Percentiles rank a stretch among this genome's conserved stretches.
Evolutionary conservation across 2,113 vertebrate species (phyloP).

Genomic region (Symphodus melops): DNA sequence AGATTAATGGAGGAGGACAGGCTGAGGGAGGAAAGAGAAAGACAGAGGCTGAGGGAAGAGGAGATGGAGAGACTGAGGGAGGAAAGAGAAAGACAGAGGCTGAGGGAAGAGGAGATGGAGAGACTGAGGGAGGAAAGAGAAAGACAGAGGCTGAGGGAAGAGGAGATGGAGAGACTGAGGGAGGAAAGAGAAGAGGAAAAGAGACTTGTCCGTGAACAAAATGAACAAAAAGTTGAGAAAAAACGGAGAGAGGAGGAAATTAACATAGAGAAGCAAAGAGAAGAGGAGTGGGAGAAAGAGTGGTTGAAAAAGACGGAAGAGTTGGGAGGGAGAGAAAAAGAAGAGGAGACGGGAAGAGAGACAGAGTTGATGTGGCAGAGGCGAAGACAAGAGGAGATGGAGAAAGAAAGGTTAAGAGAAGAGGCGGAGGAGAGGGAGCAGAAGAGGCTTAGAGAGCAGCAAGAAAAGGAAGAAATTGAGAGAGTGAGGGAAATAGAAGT

Average conservation of each 20-base stretch:
- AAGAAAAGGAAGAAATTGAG: conserved; percentile 28
- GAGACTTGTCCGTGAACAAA: not conserved
- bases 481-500: conserved; percentile 6
- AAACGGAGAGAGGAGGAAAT: not conserved
- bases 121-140: conserved; percentile 18
- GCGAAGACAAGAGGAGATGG: conserved; percentile 23
- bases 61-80: not conserved
- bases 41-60: not conserved
- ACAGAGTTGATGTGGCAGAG: conserved; percentile 27
- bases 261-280: not conserved
- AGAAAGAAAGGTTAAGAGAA: conserved; percentile 36
- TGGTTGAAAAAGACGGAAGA: conserved; percentile 4
- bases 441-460: conserved; percentile 3
- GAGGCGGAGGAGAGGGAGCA: conserved; percentile 1
- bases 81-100: not conserved
- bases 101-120: not conserved
- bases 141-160: not conserved
- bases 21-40: not conserved
- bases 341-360: not conserved
- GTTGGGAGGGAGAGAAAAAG: not conserved
- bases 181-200: conserved; percentile 1
- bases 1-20: not conserved
- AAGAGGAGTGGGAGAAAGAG: conserved; percentile 25
- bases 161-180: conserved; percentile 5
- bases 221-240: not conserved